Conservation (phyloP, 1,140 invertebrate species). For the Brachionus calyciflorus region DNA sequence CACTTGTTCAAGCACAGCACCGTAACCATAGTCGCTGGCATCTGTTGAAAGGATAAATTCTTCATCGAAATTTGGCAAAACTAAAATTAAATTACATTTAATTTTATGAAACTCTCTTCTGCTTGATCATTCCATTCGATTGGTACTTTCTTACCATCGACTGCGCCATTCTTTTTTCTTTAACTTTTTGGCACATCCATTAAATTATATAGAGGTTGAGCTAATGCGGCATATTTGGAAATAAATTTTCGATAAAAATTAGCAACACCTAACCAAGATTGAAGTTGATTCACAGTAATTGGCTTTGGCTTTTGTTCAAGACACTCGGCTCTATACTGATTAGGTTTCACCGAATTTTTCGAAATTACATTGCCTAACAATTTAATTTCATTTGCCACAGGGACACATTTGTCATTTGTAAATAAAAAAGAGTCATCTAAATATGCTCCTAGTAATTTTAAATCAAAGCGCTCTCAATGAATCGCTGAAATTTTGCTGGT, state of each 20-base stretch:
- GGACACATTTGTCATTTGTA: neutral
- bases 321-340: neutral
- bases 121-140: too few species aligned
- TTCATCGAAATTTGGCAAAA: too few species aligned
- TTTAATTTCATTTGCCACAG: neutral
- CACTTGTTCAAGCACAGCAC: too few species aligned
- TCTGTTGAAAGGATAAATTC: too few species aligned
- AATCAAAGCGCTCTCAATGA: constrained; percentile 27
- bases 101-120: too few species aligned
- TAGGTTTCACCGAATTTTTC: neutral
- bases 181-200: neutral
- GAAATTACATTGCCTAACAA: neutral
- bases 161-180: too few species aligned
- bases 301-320: neutral
- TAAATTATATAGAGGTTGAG: neutral
- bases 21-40: too few species aligned
- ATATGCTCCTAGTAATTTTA: neutral
- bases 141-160: too few species aligned
- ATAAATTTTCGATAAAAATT: constrained; percentile 3
- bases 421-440: neutral
- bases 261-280: constrained; percentile 52
- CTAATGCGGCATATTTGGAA: neutral
- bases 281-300: constrained; percentile 54
- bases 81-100: too few species aligned
- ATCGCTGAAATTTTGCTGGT: constrained; percentile 42